A percentile compares a stretch with the other conserved stretches of the same genome.
Conservation (phyloP, 2,797 vertebrate species). For the Siniperca undulata region DNA sequence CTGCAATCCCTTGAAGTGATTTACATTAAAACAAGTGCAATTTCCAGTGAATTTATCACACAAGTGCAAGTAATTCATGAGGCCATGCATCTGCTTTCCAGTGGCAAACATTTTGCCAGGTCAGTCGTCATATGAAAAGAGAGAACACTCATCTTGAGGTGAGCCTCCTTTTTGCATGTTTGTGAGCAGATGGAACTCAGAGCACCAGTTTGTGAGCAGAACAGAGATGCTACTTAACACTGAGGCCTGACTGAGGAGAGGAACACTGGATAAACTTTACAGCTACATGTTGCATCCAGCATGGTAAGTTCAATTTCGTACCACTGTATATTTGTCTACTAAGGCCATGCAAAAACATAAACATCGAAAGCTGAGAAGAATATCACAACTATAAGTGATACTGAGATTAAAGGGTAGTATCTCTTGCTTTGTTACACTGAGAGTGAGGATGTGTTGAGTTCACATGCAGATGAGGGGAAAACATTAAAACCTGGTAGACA, state of each 20-base stretch:
- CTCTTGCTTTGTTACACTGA: slow-evolving; percentile 53
- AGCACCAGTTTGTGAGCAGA: slow-evolving; percentile 62
- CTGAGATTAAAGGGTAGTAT: slow-evolving; percentile 55
- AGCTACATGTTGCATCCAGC: slow-evolving; percentile 68
- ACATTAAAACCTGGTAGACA: slow-evolving; percentile 5
- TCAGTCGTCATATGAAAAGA: slow-evolving; percentile 22
- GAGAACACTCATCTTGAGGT: slow-evolving; percentile 21
- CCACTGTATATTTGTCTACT: slow-evolving; percentile 37
- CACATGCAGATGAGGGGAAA: slow-evolving; percentile 48
- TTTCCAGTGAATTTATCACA: slow-evolving; percentile 69
- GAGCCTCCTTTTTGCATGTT: slow-evolving; percentile 34
- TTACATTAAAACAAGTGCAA: slow-evolving; percentile 74
- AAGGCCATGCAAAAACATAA: slow-evolving; percentile 74
- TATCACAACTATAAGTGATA: slow-evolving; percentile 33
- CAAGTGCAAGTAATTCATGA: slow-evolving; percentile 70
- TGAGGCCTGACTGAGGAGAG: slow-evolving; percentile 32
- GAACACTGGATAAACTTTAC: slow-evolving; percentile 32
- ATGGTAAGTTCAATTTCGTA: slow-evolving; percentile 22
- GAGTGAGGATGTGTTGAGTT: slow-evolving; percentile 30
- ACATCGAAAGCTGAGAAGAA: slow-evolving; percentile 42
- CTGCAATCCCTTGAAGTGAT: slow-evolving; percentile 50
- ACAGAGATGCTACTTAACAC: slow-evolving; percentile 55
- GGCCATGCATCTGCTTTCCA: slow-evolving; percentile 61
- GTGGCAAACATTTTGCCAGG: slow-evolving; percentile 15
- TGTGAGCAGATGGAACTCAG: slow-evolving; percentile 47